Evolutionary conservation across 2,797 vertebrate species (phyloP).

Genomic region (Helicolenus hilgendorfi): DNA sequence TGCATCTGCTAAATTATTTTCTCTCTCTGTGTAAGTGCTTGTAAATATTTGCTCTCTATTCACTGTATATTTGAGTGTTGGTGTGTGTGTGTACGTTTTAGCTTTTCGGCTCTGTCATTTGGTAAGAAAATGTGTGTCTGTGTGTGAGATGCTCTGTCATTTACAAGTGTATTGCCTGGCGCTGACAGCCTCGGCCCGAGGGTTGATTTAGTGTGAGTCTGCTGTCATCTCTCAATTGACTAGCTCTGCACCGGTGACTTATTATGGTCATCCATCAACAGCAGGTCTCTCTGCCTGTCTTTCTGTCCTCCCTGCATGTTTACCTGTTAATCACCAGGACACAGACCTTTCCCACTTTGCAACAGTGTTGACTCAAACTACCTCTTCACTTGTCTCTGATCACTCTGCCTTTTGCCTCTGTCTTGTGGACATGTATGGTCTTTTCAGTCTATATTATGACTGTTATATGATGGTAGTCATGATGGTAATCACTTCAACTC

Average conservation of each 20-base stretch:
- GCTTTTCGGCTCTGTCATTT: neutral
- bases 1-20: neutral
- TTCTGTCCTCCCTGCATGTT: conserved; percentile 14
- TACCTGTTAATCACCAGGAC: neutral
- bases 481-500: too few relatives aligned
- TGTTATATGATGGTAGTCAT: too few relatives aligned
- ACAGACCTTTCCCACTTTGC: neutral
- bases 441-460: neutral
- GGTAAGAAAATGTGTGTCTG: neutral
- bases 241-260: conserved; percentile 35
- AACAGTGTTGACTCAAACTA: conserved; percentile 1
- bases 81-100: neutral
- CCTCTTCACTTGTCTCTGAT: neutral
- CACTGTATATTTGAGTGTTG: neutral
- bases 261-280: conserved; percentile 47
- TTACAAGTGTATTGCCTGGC: conserved; percentile 19
- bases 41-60: neutral
- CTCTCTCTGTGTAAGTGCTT: neutral
- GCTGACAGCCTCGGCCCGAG: conserved; percentile 52
- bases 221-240: conserved; percentile 63
- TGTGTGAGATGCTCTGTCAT: neutral
- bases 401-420: neutral
- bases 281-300: neutral
- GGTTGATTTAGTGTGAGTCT: conserved; percentile 56
- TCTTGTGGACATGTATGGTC: neutral